Base-by-base conservation (phyloP, 2,797 vertebrate species). In the Spatula clypeata region DNA sequence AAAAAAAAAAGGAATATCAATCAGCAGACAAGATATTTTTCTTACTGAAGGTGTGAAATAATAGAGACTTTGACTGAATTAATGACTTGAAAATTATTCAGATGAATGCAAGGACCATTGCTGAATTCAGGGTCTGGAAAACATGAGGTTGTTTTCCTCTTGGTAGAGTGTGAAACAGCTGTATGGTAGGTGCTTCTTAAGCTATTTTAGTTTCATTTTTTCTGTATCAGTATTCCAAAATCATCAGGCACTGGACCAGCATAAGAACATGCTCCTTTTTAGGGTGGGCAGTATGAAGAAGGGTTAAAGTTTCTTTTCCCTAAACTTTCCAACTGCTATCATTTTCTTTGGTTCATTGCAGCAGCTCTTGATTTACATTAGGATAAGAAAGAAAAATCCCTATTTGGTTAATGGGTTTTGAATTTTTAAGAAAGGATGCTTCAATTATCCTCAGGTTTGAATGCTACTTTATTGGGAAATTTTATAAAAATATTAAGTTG, bases 31-130 rank as follows among this genome's bases (percentile, higher is more conserved):
- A 15, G n/a, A 71, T 44, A 32, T 29, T 62, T 79, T 85, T 81
- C 64, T 70, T 20, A 49, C 31, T 51, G 32, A 61, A 76, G 24
- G 2, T 45, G 44, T 42, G 54, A 88, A 91, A 93, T 40, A 86
- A 77, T 31, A 69, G 40, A 11, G 14, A 74, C 67, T 85, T 42
- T 77, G 53, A 61, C 42, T 89, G 79, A 93, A 89, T 87, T 95
- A 90, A 83, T 93, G 55, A 31, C 26, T 64, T 79, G 32, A 91
- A 89, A 84, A 86, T 61, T 85, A 83, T 67, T 45, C 42, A 71
- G 3, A 2, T 2, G 76, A 77, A 65, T 90, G 40, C 66, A 88
- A 85, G 61, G 38, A 77, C 57, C n/a, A 38, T 74, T 88, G 47
- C 47, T 87, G 79, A 87, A 77, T 89, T 89, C 79, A 60, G 11